Conservation (phyloP, 2,113 vertebrate species). For the Ia io region DNA sequence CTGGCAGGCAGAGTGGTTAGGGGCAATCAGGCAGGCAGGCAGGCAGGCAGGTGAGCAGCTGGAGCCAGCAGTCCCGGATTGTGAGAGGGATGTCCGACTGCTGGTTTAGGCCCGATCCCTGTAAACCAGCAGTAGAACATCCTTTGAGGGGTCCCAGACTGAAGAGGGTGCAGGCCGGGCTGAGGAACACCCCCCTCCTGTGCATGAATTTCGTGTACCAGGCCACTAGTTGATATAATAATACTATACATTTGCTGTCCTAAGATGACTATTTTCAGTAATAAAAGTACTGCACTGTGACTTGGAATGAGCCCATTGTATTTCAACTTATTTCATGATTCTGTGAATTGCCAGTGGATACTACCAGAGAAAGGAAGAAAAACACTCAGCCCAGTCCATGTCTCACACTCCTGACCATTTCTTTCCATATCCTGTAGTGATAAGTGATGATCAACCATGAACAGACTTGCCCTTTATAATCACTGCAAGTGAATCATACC, state of each 20-base stretch:
- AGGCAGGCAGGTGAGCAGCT: no score
- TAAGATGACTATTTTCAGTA: background rate
- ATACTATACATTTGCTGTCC: background rate
- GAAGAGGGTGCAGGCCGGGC: no score
- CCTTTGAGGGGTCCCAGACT: no score
- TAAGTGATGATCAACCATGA: background rate
- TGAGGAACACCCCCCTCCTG: no score
- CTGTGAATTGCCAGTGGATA: background rate
- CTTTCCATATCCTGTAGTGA: background rate
- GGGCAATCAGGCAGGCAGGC: no score
- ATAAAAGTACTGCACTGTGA: background rate
- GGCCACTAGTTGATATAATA: background rate
- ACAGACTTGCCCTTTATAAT: background rate
- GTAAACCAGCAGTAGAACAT: no score
- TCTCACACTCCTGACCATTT: background rate
- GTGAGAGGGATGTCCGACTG: no score
- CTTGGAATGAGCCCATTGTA: background rate
- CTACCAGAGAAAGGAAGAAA: background rate
- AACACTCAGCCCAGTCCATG: no score
- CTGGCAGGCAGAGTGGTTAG: no score
- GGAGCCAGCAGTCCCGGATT: no score
- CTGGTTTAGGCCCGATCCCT: no score
- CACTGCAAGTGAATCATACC: background rate
- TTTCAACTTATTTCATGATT: background rate
- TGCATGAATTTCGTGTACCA: no score